These are phyloP conservation scores for Lepilemur septentrionalis DNA, from an alignment of 2,797 vertebrate genomes.

Conservation along the genomic window DNA sequence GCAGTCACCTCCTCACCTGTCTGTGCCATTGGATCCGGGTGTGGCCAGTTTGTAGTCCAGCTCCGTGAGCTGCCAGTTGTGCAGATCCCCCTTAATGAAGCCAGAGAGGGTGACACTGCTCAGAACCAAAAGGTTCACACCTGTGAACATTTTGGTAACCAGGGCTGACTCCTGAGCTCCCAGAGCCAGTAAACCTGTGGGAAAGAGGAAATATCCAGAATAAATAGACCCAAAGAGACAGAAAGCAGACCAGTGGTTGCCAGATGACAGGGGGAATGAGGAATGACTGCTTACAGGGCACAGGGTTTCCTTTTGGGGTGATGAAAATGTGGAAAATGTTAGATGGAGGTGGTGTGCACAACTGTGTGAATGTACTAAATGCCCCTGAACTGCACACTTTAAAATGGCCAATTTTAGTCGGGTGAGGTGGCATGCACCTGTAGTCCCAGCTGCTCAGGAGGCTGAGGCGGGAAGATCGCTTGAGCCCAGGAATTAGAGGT, in stretches of 20 bases:
- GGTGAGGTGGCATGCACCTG: not conserved
- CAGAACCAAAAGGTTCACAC: constrained; percentile 92
- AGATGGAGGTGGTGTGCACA: not conserved
- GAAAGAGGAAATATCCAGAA: not conserved
- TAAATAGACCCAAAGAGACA: not conserved
- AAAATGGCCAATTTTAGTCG: not conserved
- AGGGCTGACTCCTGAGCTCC: constrained; percentile 93
- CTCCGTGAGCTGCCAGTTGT: constrained; percentile 89
- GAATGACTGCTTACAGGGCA: not conserved
- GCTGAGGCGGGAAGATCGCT: not conserved
- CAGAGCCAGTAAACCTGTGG: constrained; percentile 88
- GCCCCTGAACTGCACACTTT: not conserved
- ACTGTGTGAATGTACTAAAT: not conserved
- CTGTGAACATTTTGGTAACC: constrained; percentile 94
- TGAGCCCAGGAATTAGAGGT: not conserved
- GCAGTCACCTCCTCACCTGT: not conserved
- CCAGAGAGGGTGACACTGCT: constrained; percentile 91
- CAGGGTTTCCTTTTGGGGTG: not conserved
- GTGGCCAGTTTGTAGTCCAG: constrained; percentile 76
- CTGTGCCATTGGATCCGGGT: rapidly evolving
- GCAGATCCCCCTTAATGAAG: constrained; percentile 90
- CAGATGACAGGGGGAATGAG: not conserved
- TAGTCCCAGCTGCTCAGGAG: not conserved
- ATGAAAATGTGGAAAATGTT: not conserved
- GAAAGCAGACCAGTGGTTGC: rapidly evolving